Evolutionary conservation across 2,888 invertebrate species (phyloP).

Genomic region (Drosophila emarginata): DNA sequence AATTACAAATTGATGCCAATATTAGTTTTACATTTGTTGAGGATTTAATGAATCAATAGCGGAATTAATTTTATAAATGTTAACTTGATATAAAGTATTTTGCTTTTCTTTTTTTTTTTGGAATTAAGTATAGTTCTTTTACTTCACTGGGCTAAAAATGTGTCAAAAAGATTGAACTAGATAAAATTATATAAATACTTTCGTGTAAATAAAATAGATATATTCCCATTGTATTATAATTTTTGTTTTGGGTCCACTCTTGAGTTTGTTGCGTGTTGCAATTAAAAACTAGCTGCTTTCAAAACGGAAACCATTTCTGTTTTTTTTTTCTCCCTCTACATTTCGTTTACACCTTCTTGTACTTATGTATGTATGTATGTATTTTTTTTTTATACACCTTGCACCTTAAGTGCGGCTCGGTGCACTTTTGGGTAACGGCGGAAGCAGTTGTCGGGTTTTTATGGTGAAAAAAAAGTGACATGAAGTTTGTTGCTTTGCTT

Average conservation of each 20-base stretch:
- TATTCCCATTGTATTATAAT: background rate
- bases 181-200: background rate
- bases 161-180: background rate
- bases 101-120: no score
- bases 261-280: slow-evolving; percentile 4
- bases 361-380: slow-evolving; percentile 7
- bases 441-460: slow-evolving; percentile 61
- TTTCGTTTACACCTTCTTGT: slow-evolving; percentile 9
- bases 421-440: slow-evolving; percentile 50
- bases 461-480: slow-evolving; percentile 23
- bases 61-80: no score
- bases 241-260: no score
- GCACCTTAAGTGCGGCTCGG: slow-evolving; percentile 35
- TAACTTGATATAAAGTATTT: no score
- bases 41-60: background rate
- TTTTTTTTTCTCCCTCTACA: slow-evolving; percentile 6
- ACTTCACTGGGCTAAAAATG: background rate
- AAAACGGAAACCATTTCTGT: slow-evolving; percentile 9
- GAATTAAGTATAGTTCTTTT: no score
- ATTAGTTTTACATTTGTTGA: slow-evolving; percentile 33
- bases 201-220: background rate
- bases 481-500: slow-evolving; percentile 15
- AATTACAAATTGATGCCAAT: slow-evolving; percentile 25
- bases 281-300: slow-evolving; percentile 18
- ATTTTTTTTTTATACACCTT: slow-evolving; percentile 33